Base-by-base conservation (phyloP, 1,140 invertebrate genomes). In the Leptinotarsa defecta region DNA sequence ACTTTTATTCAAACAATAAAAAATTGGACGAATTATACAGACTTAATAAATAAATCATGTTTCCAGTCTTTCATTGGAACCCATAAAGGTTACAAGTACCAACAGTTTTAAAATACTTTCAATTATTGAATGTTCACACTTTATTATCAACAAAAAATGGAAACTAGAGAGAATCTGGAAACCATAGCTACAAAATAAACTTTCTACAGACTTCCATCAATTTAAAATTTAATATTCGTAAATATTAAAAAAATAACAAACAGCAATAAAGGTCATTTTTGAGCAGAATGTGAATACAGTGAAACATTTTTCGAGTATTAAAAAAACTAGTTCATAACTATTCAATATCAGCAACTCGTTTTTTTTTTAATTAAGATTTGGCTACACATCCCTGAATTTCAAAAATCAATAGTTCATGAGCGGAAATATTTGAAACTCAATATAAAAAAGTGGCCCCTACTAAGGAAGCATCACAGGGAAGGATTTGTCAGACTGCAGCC, bases 21-120 rank as follows among this genome's bases (percentile, higher is more conserved):
- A 65, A 65, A 65, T 57, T 65, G 64, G 64, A 65, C 64, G 64
- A 65, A 65, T 65, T 65, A 20, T 65, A 65, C 64, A 65, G 64
- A 65, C 64, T 65, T 65, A 24, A 65, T 65, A 22, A 34, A 19
- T 65, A 34, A 65, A n/a, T 20, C 27, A 65, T 34, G 20, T 65
- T 57, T 57, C 52, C 64, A 65, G 20, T 65, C 64, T 24, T 24
- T 65, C 20, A 27, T n/a, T 65, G 20, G 20, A 6, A 20, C 64
- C 4, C 20, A 22, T 65, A 57, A 57, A 57, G 52, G n/a, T 57
- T 17, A 57, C 4, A 57, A 57, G 52, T 8, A 57, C n/a, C 17
- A 57, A 15, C 15, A 15, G n/a, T 57, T 15, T 57, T 6, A 17
- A 57, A 57, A 57, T 17, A 57, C 52, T 19, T 57, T 19, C 17